These are phyloP conservation scores for Caranx melampygus DNA, from an alignment of 2,113 vertebrate species.

Conservation along the genomic window DNA sequence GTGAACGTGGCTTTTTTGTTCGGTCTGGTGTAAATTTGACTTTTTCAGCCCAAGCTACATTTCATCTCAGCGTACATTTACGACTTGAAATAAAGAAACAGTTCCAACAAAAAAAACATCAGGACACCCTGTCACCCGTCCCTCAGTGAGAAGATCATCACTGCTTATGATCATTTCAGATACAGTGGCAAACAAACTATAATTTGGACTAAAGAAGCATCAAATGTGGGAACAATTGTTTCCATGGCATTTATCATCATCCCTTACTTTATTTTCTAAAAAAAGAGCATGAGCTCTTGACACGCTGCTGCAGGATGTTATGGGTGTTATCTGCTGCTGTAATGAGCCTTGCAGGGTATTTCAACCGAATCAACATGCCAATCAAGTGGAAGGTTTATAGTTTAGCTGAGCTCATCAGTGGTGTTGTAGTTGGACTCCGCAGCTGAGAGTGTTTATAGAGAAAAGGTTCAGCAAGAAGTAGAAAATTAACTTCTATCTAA, in stretches of 20 bases:
- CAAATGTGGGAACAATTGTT: conserved; percentile 51
- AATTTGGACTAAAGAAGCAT: conserved; percentile 27
- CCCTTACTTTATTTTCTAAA: conserved; percentile 11
- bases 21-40: neutral
- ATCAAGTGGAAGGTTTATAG: conserved; percentile 51
- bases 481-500: conserved; percentile 42
- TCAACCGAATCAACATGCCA: conserved; percentile 52
- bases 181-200: conserved; percentile 12
- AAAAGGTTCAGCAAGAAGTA: neutral
- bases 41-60: neutral
- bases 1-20: neutral
- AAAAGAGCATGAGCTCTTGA: conserved; percentile 20
- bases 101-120: neutral
- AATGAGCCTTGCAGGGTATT: conserved; percentile 46
- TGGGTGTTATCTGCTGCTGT: conserved; percentile 44
- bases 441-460: conserved; percentile 68
- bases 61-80: neutral
- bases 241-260: conserved; percentile 35
- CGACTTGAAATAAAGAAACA: neutral
- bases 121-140: neutral
- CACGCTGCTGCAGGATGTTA: conserved; percentile 32
- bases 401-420: conserved; percentile 45
- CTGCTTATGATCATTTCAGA: conserved; percentile 2
- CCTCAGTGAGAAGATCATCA: conserved; percentile 17
- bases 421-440: conserved; percentile 25